Percentiles rank a stretch among this genome's conserved stretches.
These are phyloP conservation scores for Toxotes chatareus DNA, from an alignment of 2,113 vertebrate species.

Conservation along the genomic window DNA sequence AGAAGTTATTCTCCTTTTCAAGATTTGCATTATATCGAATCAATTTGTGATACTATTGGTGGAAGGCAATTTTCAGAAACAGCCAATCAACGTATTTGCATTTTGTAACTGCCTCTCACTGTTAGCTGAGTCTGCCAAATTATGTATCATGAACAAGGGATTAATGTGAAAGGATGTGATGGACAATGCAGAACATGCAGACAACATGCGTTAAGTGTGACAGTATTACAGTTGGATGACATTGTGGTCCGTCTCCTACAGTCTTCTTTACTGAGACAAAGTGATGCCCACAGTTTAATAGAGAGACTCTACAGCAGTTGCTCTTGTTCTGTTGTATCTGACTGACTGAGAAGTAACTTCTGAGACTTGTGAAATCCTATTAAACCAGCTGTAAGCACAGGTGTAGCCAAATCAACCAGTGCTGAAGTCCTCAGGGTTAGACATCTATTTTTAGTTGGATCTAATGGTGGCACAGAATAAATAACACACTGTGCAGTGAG, in stretches of 20 bases:
- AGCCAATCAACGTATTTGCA: not conserved
- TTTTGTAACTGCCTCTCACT: not conserved
- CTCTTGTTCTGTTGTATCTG: too few species aligned
- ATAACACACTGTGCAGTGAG: not conserved
- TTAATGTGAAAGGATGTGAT: not conserved
- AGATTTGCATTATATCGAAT: not conserved
- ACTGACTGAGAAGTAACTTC: not conserved
- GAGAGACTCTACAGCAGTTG: not conserved
- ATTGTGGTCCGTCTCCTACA: too few species aligned
- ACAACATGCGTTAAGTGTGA: not conserved
- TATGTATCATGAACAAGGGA: not conserved
- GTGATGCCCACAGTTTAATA: not conserved
- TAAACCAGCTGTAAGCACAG: not conserved
- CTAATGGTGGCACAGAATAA: not conserved
- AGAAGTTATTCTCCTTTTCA: too few species aligned
- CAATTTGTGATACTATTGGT: not conserved
- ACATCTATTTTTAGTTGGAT: not conserved
- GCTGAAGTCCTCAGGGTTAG: too few species aligned
- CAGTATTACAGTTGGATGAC: too few species aligned
- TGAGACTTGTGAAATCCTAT: not conserved
- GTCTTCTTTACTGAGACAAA: slow-evolving; percentile 8
- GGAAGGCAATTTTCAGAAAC: not conserved
- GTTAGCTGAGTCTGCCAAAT: not conserved
- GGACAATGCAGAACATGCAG: not conserved
- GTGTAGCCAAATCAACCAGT: not conserved